These are phyloP conservation scores for Melanitta fusca DNA, from an alignment of 2,797 vertebrate species.

Conservation along the genomic window DNA sequence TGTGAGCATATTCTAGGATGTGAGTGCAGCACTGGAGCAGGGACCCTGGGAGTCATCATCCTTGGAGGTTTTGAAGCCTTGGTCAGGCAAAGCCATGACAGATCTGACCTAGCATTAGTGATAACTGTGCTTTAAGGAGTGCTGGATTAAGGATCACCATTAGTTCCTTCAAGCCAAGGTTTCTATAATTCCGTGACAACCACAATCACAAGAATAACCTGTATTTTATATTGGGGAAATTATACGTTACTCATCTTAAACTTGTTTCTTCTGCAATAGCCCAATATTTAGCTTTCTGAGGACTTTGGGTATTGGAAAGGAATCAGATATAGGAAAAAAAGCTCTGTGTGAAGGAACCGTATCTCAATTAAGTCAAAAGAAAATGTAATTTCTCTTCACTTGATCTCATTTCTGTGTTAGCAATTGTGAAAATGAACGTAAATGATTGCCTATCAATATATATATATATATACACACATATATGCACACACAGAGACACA, in stretches of 20 bases:
- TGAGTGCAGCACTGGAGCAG: neutral
- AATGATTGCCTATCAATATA: neutral
- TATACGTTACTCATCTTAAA: neutral
- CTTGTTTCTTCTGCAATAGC: neutral
- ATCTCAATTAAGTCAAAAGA: neutral
- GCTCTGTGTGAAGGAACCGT: neutral
- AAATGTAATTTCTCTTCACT: neutral
- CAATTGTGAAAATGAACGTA: neutral
- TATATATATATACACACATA: neutral
- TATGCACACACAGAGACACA: neutral
- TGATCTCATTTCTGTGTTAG: neutral
- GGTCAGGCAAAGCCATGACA: neutral
- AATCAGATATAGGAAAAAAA: neutral
- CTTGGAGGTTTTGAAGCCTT: neutral
- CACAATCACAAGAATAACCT: neutral
- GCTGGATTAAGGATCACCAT: neutral
- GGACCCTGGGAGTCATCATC: neutral
- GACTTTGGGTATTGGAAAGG: neutral
- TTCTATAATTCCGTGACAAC: neutral
- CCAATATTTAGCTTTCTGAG: neutral
- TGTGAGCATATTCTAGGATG: neutral
- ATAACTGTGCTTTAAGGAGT: neutral
- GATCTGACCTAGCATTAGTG: fast-evolving
- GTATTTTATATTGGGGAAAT: neutral
- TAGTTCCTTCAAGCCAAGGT: neutral